These are phyloP conservation scores for Nicator chloris DNA, from an alignment of 2,113 vertebrate genomes.

Conservation along the genomic window DNA sequence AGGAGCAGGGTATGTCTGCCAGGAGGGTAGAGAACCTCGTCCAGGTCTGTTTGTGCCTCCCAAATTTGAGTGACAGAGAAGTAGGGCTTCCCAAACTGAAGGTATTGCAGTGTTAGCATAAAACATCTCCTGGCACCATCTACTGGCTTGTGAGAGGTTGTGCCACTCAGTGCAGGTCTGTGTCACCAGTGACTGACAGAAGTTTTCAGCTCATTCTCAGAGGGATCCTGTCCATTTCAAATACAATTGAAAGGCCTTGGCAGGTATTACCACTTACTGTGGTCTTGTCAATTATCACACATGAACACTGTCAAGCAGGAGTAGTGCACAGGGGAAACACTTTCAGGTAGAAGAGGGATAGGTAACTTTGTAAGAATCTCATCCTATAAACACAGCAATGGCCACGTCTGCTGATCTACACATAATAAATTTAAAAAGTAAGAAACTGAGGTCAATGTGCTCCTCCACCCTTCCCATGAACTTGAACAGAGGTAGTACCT, in stretches of 20 bases:
- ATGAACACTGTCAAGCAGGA: neutral
- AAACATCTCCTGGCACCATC: slow-evolving; percentile 30
- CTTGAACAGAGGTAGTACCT: neutral
- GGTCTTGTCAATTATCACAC: neutral
- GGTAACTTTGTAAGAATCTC: neutral
- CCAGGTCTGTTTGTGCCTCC: neutral
- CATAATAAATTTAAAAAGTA: neutral
- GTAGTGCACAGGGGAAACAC: neutral
- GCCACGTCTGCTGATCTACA: neutral
- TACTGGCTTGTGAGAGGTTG: neutral
- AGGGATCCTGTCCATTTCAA: neutral
- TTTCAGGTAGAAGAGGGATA: neutral
- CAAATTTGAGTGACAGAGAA: neutral
- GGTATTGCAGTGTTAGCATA: neutral
- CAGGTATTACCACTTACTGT: neutral
- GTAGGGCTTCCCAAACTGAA: neutral
- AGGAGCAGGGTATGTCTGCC: neutral
- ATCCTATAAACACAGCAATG: neutral
- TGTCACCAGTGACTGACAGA: neutral
- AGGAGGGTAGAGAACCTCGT: neutral
- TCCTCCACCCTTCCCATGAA: neutral
- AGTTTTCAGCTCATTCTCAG: neutral
- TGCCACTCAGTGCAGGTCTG: fast-evolving
- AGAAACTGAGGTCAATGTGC: neutral
- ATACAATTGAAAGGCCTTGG: neutral